Evolutionary conservation across 1,140 invertebrate species (phyloP).

Genomic region (Temnothorax longispinosus): DNA sequence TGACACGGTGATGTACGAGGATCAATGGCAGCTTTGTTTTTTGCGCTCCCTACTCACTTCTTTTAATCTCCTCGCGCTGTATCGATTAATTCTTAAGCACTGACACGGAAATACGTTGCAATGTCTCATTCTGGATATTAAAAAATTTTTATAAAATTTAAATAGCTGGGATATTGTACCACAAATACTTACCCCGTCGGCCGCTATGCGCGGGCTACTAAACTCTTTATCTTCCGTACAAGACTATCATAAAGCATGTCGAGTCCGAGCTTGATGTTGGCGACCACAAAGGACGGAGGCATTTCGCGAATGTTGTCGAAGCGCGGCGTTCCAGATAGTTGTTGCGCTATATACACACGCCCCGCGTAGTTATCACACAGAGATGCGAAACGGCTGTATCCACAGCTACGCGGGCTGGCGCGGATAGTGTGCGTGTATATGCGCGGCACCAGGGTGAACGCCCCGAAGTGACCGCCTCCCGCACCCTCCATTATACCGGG

Average conservation of each 20-base stretch:
- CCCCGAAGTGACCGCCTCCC: slow-evolving; percentile 78
- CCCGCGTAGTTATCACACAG: slow-evolving; percentile 5
- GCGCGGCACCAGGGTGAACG: slow-evolving; percentile 73
- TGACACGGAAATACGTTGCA: not conserved
- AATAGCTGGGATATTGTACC: not conserved
- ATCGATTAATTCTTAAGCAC: not conserved
- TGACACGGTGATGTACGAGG: not conserved
- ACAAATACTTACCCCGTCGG: not conserved
- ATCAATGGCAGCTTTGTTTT: not conserved
- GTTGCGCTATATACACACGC: not conserved
- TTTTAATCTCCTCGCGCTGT: not conserved
- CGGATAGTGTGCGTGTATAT: not conserved
- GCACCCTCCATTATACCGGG: slow-evolving; percentile 64
- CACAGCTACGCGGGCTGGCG: slow-evolving; percentile 17
- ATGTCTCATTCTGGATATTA: not conserved
- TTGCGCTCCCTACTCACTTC: not conserved
- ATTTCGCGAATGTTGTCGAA: slow-evolving; percentile 48
- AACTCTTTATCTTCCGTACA: slow-evolving; percentile 6
- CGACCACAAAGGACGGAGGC: slow-evolving; percentile 43
- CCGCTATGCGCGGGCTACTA: not conserved
- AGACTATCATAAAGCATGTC: slow-evolving; percentile 28
- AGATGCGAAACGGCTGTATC: slow-evolving; percentile 60
- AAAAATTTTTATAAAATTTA: slow-evolving; percentile 6
- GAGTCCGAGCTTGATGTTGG: not conserved
- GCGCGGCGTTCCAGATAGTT: not conserved